Percentiles rank a stretch among this genome's conserved stretches.
Evolutionary conservation across 2,888 invertebrate species (phyloP).

Genomic region (Notodonta ziczac): DNA sequence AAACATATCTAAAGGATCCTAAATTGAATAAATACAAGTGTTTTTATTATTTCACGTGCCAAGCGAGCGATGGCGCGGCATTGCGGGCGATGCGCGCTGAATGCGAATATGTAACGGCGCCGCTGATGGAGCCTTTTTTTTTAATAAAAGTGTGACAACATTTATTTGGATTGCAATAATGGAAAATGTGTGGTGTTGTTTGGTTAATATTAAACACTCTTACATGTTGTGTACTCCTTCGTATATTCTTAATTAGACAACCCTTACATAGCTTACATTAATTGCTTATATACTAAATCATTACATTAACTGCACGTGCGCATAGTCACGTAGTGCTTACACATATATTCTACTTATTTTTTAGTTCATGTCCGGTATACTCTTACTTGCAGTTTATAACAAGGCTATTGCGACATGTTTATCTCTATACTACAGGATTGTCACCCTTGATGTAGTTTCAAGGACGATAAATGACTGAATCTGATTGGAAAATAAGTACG

Average conservation of each 20-base stretch:
- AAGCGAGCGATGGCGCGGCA: neutral
- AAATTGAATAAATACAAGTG: constrained; percentile 5
- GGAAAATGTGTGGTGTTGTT: too few species aligned
- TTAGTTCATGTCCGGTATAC: too few species aligned
- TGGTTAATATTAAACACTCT: too few species aligned
- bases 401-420: too few species aligned
- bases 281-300: too few species aligned
- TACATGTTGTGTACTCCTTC: too few species aligned
- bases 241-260: too few species aligned
- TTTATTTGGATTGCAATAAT: neutral
- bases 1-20: neutral
- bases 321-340: too few species aligned
- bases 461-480: neutral
- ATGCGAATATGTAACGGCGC: neutral
- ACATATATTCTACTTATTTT: too few species aligned
- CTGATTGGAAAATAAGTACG: neutral
- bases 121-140: neutral
- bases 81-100: neutral
- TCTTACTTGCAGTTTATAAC: too few species aligned
- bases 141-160: neutral
- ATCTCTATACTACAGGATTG: neutral
- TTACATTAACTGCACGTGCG: too few species aligned
- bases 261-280: too few species aligned
- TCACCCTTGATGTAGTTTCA: neutral
- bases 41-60: constrained; percentile 2